Evolutionary conservation across 2,888 invertebrate species (phyloP).

Genomic region (Heterodera filipjevi): DNA sequence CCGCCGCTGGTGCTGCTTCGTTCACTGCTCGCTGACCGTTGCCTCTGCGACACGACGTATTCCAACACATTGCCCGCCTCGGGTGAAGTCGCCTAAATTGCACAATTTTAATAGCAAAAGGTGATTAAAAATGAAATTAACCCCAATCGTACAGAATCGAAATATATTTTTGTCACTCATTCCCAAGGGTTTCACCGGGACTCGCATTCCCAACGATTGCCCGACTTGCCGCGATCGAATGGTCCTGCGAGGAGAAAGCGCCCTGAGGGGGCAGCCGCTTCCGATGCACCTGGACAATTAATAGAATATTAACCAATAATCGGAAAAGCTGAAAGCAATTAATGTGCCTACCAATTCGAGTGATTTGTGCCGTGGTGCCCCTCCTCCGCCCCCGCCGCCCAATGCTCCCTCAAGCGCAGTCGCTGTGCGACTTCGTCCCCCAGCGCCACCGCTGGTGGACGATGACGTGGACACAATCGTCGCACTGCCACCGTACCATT

Average conservation of each 20-base stretch:
- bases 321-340: no score
- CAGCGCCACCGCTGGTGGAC: neutral
- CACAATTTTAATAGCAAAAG: neutral
- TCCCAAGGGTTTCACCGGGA: no score
- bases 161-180: no score
- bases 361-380: constrained; percentile 34
- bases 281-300: constrained; percentile 51
- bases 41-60: constrained; percentile 48
- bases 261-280: constrained; percentile 63
- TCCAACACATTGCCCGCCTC: constrained; percentile 55
- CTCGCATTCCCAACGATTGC: no score
- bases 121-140: no score
- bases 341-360: constrained; percentile 13
- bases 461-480: neutral
- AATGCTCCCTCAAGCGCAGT: neutral
- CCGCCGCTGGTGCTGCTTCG: constrained; percentile 10
- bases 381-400: neutral
- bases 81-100: neutral
- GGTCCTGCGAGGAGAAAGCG: constrained; percentile 63
- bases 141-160: no score
- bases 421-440: constrained; percentile 8
- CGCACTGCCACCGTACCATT: neutral
- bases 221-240: constrained; percentile 61
- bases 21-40: constrained; percentile 55
- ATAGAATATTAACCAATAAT: neutral